phyloP scores from a whole-genome alignment of 2,113 vertebrate species.

The Zonotrichia leucophrys region DNA sequence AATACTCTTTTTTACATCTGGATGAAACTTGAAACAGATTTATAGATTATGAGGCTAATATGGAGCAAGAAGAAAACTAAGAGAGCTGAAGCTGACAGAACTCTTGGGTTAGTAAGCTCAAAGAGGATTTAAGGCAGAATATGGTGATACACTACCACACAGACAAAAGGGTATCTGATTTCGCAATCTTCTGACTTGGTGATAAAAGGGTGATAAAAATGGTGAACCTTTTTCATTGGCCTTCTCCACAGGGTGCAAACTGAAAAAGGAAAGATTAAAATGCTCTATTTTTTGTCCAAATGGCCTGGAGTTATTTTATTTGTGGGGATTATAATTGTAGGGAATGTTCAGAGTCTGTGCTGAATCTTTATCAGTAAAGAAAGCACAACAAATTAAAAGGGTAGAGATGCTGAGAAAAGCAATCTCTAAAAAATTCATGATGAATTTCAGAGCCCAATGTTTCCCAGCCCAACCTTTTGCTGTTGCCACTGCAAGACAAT shows the following conservation, averaged over 20 bases:
- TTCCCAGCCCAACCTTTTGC: not conserved
- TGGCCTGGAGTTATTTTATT: not conserved
- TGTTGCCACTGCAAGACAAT: not conserved
- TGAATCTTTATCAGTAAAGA: not conserved
- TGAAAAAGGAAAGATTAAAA: not conserved
- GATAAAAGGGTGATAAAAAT: not conserved
- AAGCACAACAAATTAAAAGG: not conserved
- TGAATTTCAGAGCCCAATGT: not conserved
- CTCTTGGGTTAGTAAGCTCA: not conserved
- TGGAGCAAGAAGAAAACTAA: not conserved
- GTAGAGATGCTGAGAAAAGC: not conserved
- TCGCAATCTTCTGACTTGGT: not conserved
- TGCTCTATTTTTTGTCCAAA: not conserved
- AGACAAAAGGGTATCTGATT: not conserved
- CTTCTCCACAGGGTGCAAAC: not conserved
- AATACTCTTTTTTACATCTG: not conserved
- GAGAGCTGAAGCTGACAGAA: not conserved
- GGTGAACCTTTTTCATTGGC: not conserved
- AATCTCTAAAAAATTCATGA: not conserved
- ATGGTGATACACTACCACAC: not conserved
- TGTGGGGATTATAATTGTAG: not conserved
- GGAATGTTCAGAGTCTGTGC: not conserved
- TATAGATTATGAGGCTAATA: not conserved
- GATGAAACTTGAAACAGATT: not conserved
- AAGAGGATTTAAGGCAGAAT: not conserved